Percentiles rank a stretch among this genome's conserved stretches.
Evolutionary conservation across 2,888 invertebrate genomes (phyloP).

Genomic region (Ethmia dodecea): DNA sequence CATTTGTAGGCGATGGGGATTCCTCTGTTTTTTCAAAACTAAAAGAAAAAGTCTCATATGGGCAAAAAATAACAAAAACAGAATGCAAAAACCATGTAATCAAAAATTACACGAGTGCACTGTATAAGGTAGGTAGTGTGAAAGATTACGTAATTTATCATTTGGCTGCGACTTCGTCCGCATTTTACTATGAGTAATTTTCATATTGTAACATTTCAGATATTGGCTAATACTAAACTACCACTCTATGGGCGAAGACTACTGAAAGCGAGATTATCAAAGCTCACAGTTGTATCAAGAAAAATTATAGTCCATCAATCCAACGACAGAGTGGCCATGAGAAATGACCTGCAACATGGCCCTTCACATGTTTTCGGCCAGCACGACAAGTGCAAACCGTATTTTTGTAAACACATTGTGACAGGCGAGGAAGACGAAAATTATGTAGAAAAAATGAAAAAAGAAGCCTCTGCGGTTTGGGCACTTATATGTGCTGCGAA

Average conservation of each 20-base stretch:
- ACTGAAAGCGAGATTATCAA: slow-evolving; percentile 2
- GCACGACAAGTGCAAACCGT: background rate
- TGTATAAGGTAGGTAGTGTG: slow-evolving; percentile 2
- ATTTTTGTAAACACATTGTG: background rate
- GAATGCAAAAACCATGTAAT: slow-evolving; percentile 10
- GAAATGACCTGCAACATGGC: background rate
- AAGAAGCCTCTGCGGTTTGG: background rate
- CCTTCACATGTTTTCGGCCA: background rate
- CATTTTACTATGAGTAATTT: background rate
- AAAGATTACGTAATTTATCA: background rate
- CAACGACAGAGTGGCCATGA: background rate
- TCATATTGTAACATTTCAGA: background rate
- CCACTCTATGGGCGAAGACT: slow-evolving; percentile 5
- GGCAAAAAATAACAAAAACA: slow-evolving; percentile 5
- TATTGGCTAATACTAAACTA: slow-evolving; percentile 8
- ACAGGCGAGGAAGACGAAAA: background rate
- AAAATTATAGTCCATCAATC: background rate
- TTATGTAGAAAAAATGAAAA: background rate
- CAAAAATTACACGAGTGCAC: slow-evolving; percentile 9
- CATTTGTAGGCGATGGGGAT: background rate
- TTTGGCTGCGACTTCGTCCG: background rate
- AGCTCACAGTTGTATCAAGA: slow-evolving; percentile 3
- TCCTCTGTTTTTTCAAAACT: slow-evolving; percentile 6
- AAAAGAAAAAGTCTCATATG: slow-evolving; percentile 11
- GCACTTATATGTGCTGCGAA: background rate